Evolutionary conservation across 2,113 vertebrate species (phyloP).

Genomic region (Colaptes auratus): DNA sequence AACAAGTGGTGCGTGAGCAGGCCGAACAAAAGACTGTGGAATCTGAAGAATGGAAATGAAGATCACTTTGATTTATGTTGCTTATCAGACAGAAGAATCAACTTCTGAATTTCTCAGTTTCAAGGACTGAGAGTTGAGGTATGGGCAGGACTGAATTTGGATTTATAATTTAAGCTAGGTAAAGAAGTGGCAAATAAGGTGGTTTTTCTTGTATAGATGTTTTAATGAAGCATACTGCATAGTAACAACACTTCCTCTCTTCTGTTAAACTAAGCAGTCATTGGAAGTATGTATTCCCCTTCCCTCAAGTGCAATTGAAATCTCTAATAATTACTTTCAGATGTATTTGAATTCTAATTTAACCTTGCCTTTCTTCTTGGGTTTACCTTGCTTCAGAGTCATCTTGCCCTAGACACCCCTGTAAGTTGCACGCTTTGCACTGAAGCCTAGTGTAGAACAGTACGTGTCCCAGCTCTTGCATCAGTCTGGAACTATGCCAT

Average conservation of each 20-base stretch:
- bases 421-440: not conserved
- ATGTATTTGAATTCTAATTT: not conserved
- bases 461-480: not conserved
- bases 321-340: not conserved
- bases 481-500: not conserved
- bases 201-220: not conserved
- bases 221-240: not conserved
- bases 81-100: not conserved
- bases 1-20: not conserved
- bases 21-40: not conserved
- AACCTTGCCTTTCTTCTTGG: not conserved
- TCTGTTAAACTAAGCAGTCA: not conserved
- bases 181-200: not conserved
- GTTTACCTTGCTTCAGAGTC: not conserved
- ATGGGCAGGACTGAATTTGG: not conserved
- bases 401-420: not conserved
- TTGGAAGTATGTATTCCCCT: not conserved
- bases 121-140: not conserved
- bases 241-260: not conserved
- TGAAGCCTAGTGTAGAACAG: not conserved
- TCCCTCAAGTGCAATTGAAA: not conserved
- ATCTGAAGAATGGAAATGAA: not conserved
- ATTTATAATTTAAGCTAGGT: not conserved
- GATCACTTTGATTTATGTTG: not conserved
- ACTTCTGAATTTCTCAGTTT: not conserved